Evolutionary conservation across 2,113 vertebrate genomes (phyloP).

Genomic region (Phyllostomus discolor): DNA sequence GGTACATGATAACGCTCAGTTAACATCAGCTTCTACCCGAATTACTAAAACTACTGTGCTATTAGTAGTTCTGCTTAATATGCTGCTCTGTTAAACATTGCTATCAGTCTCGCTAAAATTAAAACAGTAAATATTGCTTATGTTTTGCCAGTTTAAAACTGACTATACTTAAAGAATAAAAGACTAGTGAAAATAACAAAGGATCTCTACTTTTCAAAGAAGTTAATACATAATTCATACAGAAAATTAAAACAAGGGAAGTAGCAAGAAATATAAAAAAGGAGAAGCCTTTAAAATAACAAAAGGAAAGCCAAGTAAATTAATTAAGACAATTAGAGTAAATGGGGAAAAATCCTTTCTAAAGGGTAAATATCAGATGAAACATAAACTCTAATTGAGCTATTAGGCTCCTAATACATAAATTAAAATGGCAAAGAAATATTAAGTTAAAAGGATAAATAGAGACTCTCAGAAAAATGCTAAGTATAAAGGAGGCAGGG

Average conservation of each 20-base stretch:
- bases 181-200: not conserved
- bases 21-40: not conserved
- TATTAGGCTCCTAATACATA: not conserved
- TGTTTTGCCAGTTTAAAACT: constrained; percentile 24
- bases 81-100: not conserved
- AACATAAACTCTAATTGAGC: constrained; percentile 18
- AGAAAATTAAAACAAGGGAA: constrained; percentile 11
- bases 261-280: constrained; percentile 1
- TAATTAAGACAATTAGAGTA: constrained; percentile 18
- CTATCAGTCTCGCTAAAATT: not conserved
- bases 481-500: not conserved
- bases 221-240: not conserved
- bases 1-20: not conserved
- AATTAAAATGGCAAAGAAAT: not conserved
- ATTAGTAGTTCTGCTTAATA: not conserved
- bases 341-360: not conserved
- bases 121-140: constrained; percentile 24
- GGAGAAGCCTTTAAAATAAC: not conserved
- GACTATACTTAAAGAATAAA: not conserved
- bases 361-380: not conserved
- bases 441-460: constrained; percentile 3
- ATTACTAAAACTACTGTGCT: not conserved
- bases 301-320: not conserved
- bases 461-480: not conserved
- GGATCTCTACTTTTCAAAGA: constrained; percentile 25